Evolutionary conservation across 2,888 invertebrate genomes (phyloP).

Genomic region (Podotricha telesiphe): DNA sequence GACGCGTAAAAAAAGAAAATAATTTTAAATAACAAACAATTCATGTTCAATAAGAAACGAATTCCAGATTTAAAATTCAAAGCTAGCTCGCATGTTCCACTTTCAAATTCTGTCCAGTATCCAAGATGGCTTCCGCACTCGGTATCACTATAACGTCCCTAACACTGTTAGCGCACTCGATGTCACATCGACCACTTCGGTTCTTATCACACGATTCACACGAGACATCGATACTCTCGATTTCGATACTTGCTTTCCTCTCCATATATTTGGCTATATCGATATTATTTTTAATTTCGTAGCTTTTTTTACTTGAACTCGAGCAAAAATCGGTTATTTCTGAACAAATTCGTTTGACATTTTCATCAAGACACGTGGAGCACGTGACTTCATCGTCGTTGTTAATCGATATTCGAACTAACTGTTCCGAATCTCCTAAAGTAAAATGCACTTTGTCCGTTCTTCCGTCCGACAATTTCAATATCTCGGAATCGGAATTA

Average conservation of each 20-base stretch:
- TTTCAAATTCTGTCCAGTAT: conserved; percentile 57
- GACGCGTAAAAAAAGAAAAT: too few relatives aligned
- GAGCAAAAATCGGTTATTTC: conserved; percentile 69
- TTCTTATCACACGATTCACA: conserved; percentile 56
- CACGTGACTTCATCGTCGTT: conserved; percentile 63
- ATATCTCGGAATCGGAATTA: conserved; percentile 74
- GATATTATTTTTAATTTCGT: conserved; percentile 42
- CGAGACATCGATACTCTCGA: conserved; percentile 46
- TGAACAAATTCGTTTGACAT: conserved; percentile 68
- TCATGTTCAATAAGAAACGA: not conserved
- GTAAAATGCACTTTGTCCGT: conserved; percentile 65
- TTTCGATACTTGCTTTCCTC: conserved; percentile 48
- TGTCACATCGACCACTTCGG: conserved; percentile 54
- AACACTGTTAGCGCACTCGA: conserved; percentile 63
- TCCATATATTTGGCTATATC: conserved; percentile 54
- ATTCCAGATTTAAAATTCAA: not conserved
- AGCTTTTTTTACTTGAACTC: conserved; percentile 47
- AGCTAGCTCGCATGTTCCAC: conserved; percentile 29
- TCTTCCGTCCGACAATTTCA: conserved; percentile 48
- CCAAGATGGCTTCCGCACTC: conserved; percentile 72
- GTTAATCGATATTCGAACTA: conserved; percentile 71
- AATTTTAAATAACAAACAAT: not conserved
- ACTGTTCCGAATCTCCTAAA: conserved; percentile 62
- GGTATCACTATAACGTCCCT: conserved; percentile 73
- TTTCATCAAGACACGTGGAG: conserved; percentile 55